Percentiles rank a stretch among this genome's conserved stretches.
phyloP scores from a whole-genome alignment of 2,888 invertebrate species.

The Nymphalis c-album region DNA sequence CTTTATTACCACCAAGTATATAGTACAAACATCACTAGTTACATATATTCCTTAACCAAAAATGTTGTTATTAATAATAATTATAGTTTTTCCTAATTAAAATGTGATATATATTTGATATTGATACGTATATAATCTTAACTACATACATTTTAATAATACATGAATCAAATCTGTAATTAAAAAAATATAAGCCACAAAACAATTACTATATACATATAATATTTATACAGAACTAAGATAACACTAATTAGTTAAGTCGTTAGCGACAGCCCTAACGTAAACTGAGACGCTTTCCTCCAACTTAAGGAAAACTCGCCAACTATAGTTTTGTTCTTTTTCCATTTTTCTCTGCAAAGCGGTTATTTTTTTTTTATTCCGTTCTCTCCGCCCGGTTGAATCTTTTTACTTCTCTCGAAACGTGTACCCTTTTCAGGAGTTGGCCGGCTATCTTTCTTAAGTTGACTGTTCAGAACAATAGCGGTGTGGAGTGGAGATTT shows the following conservation, averaged over 20 bases:
- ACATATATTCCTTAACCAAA: too few species aligned
- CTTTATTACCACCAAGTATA: too few species aligned
- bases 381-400: conserved; percentile 61
- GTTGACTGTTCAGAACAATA: conserved; percentile 64
- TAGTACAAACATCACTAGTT: too few species aligned
- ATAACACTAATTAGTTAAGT: conserved; percentile 41
- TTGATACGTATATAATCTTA: too few species aligned
- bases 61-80: too few species aligned
- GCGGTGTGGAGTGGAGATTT: conserved; percentile 50
- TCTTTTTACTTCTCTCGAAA: conserved; percentile 73
- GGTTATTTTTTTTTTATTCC: conserved; percentile 49
- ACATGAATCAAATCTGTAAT: neutral
- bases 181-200: neutral
- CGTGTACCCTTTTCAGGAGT: conserved; percentile 80
- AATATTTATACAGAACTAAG: conserved; percentile 25
- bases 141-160: too few species aligned
- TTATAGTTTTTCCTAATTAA: too few species aligned
- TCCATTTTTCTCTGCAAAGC: conserved; percentile 72
- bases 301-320: conserved; percentile 74
- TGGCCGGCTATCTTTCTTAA: conserved; percentile 78
- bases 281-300: conserved; percentile 48
- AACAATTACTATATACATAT: neutral
- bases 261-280: conserved; percentile 56
- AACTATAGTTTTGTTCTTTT: conserved; percentile 74
- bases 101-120: too few species aligned